Base-by-base conservation (phyloP, 2,888 invertebrate genomes). In the Diogma glabrata region DNA sequence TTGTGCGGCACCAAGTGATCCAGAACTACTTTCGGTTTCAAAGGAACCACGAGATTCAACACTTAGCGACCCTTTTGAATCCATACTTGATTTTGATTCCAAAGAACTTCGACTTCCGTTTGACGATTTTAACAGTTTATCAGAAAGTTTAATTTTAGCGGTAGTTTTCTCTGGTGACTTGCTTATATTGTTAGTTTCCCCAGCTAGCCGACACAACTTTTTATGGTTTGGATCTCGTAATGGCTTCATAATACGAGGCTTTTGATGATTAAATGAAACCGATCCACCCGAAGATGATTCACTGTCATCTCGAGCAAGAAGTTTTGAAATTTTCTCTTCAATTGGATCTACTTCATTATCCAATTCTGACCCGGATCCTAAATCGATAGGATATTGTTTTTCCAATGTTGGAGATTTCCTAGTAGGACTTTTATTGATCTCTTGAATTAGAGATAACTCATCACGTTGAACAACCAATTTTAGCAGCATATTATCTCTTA, bases 11-110 rank as follows among this genome's bases (percentile, higher is more conserved):
- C 84, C 84, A 53, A 84, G 67, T 49, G 83, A 83, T 1, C 84
- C 84, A 3, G 84, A 84, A 57, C 83, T 84, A 20, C 84, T 84
- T 66, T 84, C 84, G 1, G 84, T 83, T 70, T 84, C 84, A 57
- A 83, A 75, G 1, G 84, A 84, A 46, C 82, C 83, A 56, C 80
- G 74, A 1, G 84, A 84, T 62, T 84, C 84, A 2, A 82, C 80
- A 59, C 79, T 79, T 7, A 79, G 64, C 2, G 79, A 79, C 20
- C 78, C 77, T 59, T 75, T 75, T 1, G 79, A 79, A 60, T 79
- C 79, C 54, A 79, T 71, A 58, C 79, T 79, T 1, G 79, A 79
- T 60, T 78, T 79, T 1, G 79, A 79, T 58, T 70, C 70, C 36
- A 70, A 65, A 3, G 70, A 70, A 52, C 70, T 70, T 1, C 66